Base-by-base conservation (phyloP, 2,797 vertebrate species). In the Phoebastria nigripes region DNA sequence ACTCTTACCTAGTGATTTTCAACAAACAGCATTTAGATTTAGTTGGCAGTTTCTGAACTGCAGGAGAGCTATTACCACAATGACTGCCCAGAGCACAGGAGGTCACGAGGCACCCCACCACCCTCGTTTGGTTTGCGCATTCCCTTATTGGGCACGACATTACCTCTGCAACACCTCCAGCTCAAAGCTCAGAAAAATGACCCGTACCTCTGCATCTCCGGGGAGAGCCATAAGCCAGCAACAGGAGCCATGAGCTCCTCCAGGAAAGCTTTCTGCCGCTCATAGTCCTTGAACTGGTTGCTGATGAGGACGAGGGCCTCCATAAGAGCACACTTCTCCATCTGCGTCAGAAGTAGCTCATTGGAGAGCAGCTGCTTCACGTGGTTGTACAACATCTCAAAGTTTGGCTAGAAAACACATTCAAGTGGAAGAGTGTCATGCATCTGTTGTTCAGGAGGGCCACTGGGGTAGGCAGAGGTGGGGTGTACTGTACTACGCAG, bases 261-360 rank as follows among this genome's bases (percentile, higher is more conserved):
- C 51, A 99, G 96, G 97, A 99, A 99, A 67, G 96, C 97, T 66
- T 99, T 99, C 97, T 99, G 99, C 89, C 98, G 98, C 74, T 98
- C 98, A 26, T 98, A 99, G 97, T 99, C 98, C 97, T 99, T 99
- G 95, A 99, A 99, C 52, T 99, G 99, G 97, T 99, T 99, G 95
- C 99, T 99, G 97, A 99, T 98, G 89, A 99, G 98, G 92, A 99
- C 99, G 51, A 99, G 97, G 19, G 99, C 98, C 97, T 99, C 99
- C 97, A 99, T 99, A 85, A 99, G 98, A 4, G 99, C 98, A 83
- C 98, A 99, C 69, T 99, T 99, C 97, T 99, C 99, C 99, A 99
- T 98, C 95, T 99, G 99, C 0, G 99, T 99, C 93, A 99, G 98
- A 46, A 97, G 97, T 22, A 98, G 89, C 71, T 99, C 98, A 9